Evolutionary conservation across 2,113 vertebrate species (phyloP).

Genomic region (Abramis brama): DNA sequence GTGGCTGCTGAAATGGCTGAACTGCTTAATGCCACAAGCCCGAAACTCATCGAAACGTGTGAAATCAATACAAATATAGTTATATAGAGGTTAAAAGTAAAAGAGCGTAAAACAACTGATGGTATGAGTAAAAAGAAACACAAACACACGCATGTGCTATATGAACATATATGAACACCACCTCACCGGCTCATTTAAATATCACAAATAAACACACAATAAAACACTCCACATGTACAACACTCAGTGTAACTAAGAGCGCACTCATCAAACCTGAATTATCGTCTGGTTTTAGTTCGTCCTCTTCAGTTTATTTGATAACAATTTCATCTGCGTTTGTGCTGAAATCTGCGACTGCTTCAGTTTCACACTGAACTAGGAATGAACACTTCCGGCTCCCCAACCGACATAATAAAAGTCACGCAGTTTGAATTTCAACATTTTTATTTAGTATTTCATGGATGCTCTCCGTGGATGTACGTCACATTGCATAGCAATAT

Average conservation of each 20-base stretch:
- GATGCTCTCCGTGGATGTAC: constrained; percentile 10
- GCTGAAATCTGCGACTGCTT: constrained; percentile 20
- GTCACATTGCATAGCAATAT: constrained; percentile 54
- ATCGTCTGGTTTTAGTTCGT: background rate
- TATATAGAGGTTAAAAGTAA: too few species aligned
- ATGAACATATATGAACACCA: background rate
- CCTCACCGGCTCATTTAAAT: constrained; percentile 28
- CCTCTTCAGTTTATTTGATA: background rate
- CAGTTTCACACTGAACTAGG: background rate
- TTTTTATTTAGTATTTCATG: background rate
- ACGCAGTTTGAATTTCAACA: background rate
- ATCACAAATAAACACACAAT: background rate
- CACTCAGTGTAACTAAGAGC: background rate
- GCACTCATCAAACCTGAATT: constrained; percentile 13
- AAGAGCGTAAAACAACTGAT: background rate
- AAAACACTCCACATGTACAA: background rate
- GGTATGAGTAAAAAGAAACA: background rate
- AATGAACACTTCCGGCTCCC: constrained; percentile 11
- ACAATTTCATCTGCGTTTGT: background rate
- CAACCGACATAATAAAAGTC: constrained; percentile 48
- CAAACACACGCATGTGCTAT: background rate
- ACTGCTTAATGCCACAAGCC: background rate
- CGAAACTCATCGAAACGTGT: background rate
- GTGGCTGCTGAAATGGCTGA: constrained; percentile 20
- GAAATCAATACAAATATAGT: background rate